phyloP scores from a whole-genome alignment of 1,140 invertebrate species.

The Reticulitermes speratus region DNA sequence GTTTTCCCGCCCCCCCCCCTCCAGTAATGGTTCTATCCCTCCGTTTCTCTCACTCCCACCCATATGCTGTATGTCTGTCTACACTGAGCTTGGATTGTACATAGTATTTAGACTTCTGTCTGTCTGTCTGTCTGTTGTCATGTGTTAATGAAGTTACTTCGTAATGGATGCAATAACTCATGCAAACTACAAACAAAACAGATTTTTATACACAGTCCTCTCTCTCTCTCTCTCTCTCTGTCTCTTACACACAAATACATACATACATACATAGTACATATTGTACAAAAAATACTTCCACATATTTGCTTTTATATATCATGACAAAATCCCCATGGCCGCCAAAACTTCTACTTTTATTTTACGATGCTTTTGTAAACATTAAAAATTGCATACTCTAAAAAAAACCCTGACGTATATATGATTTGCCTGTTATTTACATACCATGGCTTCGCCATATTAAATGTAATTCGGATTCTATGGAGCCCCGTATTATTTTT shows the following conservation, averaged over 20 bases:
- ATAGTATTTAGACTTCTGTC: background rate
- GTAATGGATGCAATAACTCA: constrained; percentile 26
- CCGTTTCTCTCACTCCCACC: background rate
- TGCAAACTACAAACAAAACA: constrained; percentile 22
- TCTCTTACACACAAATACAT: too few species aligned
- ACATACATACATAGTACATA: too few species aligned
- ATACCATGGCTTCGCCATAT: constrained; percentile 18
- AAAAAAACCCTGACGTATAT: background rate
- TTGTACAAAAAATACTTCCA: constrained; percentile 21
- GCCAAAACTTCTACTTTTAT: background rate
- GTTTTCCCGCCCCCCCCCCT: background rate
- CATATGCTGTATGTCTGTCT: background rate
- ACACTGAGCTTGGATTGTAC: background rate
- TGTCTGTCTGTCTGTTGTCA: constrained; percentile 3
- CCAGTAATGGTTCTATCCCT: background rate
- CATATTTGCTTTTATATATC: constrained; percentile 26
- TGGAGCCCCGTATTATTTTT: constrained; percentile 19
- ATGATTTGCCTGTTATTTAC: constrained; percentile 24
- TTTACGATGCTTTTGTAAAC: constrained; percentile 13
- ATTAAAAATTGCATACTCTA: constrained; percentile 4
- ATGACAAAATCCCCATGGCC: background rate
- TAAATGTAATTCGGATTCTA: constrained; percentile 28
- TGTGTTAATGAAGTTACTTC: constrained; percentile 26
- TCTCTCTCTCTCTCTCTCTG: background rate
- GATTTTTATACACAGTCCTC: background rate